Evolutionary conservation across 2,888 invertebrate genomes (phyloP), one percentile per base, ranked within the genome.

Genomic region (Globia sparganii): DNA sequence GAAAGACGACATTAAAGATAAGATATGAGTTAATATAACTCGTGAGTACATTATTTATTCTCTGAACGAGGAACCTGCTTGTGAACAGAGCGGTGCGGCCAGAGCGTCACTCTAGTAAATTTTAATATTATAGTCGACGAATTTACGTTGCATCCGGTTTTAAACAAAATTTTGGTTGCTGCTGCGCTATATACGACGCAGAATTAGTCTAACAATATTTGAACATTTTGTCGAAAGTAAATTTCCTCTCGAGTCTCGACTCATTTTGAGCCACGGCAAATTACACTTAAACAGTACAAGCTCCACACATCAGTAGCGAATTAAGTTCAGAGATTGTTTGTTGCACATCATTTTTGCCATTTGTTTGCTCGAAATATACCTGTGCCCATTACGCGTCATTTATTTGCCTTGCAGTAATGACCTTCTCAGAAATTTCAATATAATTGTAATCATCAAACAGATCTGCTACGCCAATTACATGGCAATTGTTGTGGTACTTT

Each of bases 11-110:
- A 40, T 79, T 79, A 34, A 46, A 80, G 84, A 83, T 80, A 80
- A 79, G 79, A 80, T 83, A 78, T 83, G 66, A 65, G 78, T 83
- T 78, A 49, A 59, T 78, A 49, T 70, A 70, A 61, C 40, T 58
- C 34, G 34, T 53, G 49, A 28, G 25, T 67, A 62, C 25, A 61
- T 56, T 82, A 61, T 56, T 82, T 56, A 77, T 28, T 34, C 15
- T 15, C n/a, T 13, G 31, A 56, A 77, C 13, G 37, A 61, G 34
- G 77, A 5, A n/a, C 43, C 40, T 77, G 46, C 28, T 77, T 67
- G 11, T 46, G 28, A 40, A 58, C n/a, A 40, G n/a, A 77, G 25
- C n/a, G 46, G 18, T 25, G 40, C 6, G 5, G 8, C n/a, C 11
- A 31, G 37, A 75, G 40, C 18, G 18, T n/a, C 11, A 49, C 18